These are phyloP conservation scores for Hirtodrosophila confusa DNA, from an alignment of 2,888 invertebrate genomes.

Conservation along the genomic window DNA sequence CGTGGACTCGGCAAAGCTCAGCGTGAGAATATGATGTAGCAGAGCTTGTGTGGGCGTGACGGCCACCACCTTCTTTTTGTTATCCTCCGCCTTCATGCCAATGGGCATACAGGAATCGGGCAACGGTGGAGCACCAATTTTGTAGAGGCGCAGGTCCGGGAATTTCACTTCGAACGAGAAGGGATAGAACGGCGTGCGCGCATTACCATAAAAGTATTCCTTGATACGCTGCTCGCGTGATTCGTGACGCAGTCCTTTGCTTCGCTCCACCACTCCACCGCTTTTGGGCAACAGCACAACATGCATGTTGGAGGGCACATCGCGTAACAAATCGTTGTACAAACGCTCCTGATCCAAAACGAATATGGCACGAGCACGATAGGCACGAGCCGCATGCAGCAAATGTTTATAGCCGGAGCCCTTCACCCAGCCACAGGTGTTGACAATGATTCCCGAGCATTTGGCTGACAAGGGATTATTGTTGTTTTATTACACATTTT, in stretches of 20 bases:
- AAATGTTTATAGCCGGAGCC: constrained; percentile 94
- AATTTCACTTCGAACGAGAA: constrained; percentile 97
- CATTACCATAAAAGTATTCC: constrained; percentile 97
- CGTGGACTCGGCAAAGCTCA: constrained; percentile 92
- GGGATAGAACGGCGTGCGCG: constrained; percentile 91
- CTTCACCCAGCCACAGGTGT: constrained; percentile 99
- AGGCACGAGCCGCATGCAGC: constrained; percentile 94
- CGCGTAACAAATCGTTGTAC: constrained; percentile 96
- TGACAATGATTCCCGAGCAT: constrained; percentile 95
- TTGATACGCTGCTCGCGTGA: constrained; percentile 91
- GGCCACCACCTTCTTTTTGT: constrained; percentile 93
- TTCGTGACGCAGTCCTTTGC: constrained; percentile 89
- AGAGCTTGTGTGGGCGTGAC: constrained; percentile 91
- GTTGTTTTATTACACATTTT: too few relatives aligned
- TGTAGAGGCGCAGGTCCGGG: constrained; percentile 94
- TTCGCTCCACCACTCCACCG: constrained; percentile 97
- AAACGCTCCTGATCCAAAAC: constrained; percentile 98
- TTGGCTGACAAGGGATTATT: constrained; percentile 86
- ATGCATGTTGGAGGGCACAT: constrained; percentile 96
- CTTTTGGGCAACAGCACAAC: constrained; percentile 97
- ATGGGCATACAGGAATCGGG: constrained; percentile 98
- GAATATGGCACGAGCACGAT: constrained; percentile 97
- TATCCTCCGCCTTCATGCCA: constrained; percentile 96
- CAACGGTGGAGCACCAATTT: constrained; percentile 96
- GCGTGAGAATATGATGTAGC: constrained; percentile 94